Conservation (phyloP, 2,888 invertebrate genomes). For the Metalampra italica region DNA sequence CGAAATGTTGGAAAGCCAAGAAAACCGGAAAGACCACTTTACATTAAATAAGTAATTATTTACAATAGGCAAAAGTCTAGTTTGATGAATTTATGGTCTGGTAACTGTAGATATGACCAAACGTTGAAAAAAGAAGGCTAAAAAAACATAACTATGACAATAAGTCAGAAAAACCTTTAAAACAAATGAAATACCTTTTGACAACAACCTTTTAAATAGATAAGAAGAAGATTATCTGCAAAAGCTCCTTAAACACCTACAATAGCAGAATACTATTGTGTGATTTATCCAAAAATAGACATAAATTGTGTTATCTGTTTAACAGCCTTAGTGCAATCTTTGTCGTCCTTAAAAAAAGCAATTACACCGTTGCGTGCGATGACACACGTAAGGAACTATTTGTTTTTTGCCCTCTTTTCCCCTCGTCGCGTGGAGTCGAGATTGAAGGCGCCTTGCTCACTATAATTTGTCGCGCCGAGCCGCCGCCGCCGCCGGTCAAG, state of each 20-base stretch:
- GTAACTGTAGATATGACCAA: no score
- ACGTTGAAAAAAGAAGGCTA: no score
- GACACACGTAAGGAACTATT: slow-evolving; percentile 30
- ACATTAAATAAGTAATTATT: no score
- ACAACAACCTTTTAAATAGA: neutral
- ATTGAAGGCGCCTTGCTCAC: slow-evolving; percentile 51
- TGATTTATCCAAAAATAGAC: neutral
- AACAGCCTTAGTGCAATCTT: slow-evolving; percentile 16
- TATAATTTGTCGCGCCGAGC: slow-evolving; percentile 58
- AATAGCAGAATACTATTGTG: neutral
- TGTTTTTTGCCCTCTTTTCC: slow-evolving; percentile 19
- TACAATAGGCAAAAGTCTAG: no score
- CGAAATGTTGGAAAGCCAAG: no score
- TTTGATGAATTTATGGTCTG: no score
- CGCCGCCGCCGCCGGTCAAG: slow-evolving; percentile 25
- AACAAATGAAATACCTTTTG: no score
- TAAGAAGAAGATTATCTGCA: no score
- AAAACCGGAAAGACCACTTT: no score
- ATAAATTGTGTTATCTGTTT: slow-evolving; percentile 7
- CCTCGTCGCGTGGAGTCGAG: slow-evolving; percentile 39
- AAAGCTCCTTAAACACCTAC: no score
- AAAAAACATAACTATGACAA: no score
- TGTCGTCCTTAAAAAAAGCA: slow-evolving; percentile 18
- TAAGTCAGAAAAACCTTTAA: no score
- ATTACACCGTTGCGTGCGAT: slow-evolving; percentile 39